Evolutionary conservation across 2,113 vertebrate species (phyloP).

Genomic region (Blennius ocellaris): DNA sequence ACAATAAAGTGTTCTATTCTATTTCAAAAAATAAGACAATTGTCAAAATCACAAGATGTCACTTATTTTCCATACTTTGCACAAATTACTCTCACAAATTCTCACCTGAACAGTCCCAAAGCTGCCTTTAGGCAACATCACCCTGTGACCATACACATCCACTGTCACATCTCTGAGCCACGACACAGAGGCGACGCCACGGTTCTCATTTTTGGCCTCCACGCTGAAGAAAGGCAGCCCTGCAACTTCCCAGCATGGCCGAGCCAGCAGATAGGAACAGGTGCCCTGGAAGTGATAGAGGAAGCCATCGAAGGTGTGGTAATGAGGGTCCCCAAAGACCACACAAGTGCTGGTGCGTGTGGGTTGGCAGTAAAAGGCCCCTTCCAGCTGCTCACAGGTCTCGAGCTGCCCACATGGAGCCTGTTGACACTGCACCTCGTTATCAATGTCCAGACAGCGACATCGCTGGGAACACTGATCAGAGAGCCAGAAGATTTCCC

Average conservation of each 20-base stretch:
- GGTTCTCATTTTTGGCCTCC: constrained; percentile 97
- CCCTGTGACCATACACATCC: constrained; percentile 93
- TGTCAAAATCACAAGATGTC: background rate
- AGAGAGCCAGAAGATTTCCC: constrained; percentile 95
- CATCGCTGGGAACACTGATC: constrained; percentile 93
- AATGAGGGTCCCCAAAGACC: constrained; percentile 97
- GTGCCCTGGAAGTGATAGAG: constrained; percentile 99
- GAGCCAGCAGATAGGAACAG: constrained; percentile 94
- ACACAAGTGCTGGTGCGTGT: constrained; percentile 96
- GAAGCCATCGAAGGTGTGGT: constrained; percentile 98
- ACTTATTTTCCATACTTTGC: background rate
- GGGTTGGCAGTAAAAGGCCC: constrained; percentile 93
- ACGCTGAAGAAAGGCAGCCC: constrained; percentile 95
- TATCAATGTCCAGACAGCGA: constrained; percentile 93
- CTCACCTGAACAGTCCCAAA: constrained; percentile 93
- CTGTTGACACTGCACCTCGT: constrained; percentile 93
- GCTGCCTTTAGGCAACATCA: constrained; percentile 90
- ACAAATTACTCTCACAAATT: background rate
- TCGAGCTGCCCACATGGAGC: constrained; percentile 91
- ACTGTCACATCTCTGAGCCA: constrained; percentile 95
- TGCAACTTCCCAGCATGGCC: constrained; percentile 91
- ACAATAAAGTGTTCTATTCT: no score
- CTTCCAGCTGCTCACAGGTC: constrained; percentile 89
- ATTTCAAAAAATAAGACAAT: no score
- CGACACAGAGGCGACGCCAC: constrained; percentile 90